Conservation (phyloP, 53 echinoderm and acorn worm species). For the Astropecten irregularis region DNA sequence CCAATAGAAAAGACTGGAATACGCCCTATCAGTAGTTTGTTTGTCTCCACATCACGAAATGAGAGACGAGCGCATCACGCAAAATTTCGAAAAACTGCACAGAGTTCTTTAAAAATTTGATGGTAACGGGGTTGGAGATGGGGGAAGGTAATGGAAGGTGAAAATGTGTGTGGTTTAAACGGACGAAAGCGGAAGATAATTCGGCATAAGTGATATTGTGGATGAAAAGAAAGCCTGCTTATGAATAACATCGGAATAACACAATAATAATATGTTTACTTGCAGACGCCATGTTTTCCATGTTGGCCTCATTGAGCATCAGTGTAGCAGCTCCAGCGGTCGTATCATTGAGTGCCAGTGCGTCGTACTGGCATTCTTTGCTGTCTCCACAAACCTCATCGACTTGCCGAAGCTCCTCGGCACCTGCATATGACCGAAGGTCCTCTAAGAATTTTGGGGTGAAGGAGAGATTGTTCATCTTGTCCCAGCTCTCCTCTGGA, state of each 20-base stretch:
- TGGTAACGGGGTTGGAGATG: no score
- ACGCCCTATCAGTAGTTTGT: no score
- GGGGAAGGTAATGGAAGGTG: no score
- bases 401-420: conserved; percentile 45
- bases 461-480: conserved; percentile 70
- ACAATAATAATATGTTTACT: conserved; percentile 53
- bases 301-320: conserved; percentile 12
- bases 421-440: conserved; percentile 30
- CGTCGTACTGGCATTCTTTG: conserved; percentile 76
- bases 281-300: conserved; percentile 1
- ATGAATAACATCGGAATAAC: not conserved
- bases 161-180: no score
- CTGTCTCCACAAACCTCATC: conserved; percentile 54
- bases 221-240: not conserved
- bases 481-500: conserved; percentile 40
- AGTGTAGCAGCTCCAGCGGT: conserved; percentile 35
- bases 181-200: no score
- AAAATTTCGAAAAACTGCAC: no score
- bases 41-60: no score
- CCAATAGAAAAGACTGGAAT: no score
- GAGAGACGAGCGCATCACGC: no score
- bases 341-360: conserved; percentile 59
- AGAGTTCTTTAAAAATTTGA: no score
- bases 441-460: conserved; percentile 74
- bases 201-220: not conserved